Evolutionary conservation across 2,888 invertebrate species (phyloP), one percentile per base, ranked within the genome.

Genomic region (Lepidonotus clava): DNA sequence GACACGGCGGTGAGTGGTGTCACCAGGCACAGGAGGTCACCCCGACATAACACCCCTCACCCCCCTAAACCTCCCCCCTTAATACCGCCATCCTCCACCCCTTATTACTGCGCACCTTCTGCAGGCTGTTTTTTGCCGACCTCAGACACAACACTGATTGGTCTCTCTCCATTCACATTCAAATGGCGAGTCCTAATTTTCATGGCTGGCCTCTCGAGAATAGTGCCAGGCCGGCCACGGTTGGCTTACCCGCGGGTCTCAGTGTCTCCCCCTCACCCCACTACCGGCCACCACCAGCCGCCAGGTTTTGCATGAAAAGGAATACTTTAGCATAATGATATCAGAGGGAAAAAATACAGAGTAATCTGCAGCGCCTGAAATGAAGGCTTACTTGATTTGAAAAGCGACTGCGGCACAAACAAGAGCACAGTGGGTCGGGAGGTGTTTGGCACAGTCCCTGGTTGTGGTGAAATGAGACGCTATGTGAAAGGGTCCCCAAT

Each of bases 111-210:
- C 71, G 24, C 71, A 71, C 71, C 71, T 71, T 61, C 32, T 61
- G 61, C 61, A 28, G 61, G 61, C n/a, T n/a, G n/a, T 61, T 24
- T 24, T 24, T 61, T 2, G 28, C 76, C 76, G 34, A 14, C 76
- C 80, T 24, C 11, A 28, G 80, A 80, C 80, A 80, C 80, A 46
- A 80, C 80, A 5, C 28, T 80, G 80, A 80, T 80, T 80, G 80
- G 80, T 46, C 80, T 80, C 28, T 1, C 46, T 51, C 80, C 51
- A 80, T 80, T 80, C 80, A 80, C 80, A 80, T 80, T 80, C 80
- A 80, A 80, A 80, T 80, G 11, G 71, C 24, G 71, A 80, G 80
- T 8, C 46, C 80, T 80, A 80, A 80, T 80, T 80, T 41, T 80
- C 80, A 80, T 51, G 80, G 28, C 80, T 46, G 46, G 51, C 46